Conservation (phyloP, 2,113 vertebrate species). For the Acrocephalus arundinaceus region DNA sequence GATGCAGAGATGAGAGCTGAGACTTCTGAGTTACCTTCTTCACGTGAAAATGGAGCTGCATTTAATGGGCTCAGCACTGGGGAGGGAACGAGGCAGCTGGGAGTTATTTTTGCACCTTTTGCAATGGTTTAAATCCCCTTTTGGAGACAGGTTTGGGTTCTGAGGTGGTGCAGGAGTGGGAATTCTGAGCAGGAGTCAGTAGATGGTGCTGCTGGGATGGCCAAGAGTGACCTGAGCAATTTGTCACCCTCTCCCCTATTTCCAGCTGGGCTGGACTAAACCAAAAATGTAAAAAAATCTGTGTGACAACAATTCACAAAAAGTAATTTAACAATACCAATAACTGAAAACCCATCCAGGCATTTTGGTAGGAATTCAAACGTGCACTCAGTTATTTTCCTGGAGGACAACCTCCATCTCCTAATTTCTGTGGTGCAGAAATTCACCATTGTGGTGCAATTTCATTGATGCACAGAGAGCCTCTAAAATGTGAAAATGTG, state of each 20-base stretch:
- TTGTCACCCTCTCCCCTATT: not conserved
- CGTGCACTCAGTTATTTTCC: not conserved
- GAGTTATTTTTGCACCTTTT: not conserved
- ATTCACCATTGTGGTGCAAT: too few relatives aligned
- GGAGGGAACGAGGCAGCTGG: not conserved
- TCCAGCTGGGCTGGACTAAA: not conserved
- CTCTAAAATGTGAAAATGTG: not conserved
- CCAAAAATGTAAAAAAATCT: not conserved
- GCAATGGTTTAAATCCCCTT: not conserved
- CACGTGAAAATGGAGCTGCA: not conserved
- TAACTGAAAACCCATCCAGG: not conserved
- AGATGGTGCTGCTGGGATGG: conserved; percentile 42
- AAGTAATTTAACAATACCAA: too few relatives aligned
- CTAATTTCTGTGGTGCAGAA: not conserved
- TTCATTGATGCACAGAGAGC: not conserved
- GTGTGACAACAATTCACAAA: not conserved
- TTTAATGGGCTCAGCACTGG: not conserved
- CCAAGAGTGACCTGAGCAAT: not conserved
- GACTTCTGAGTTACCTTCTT: not conserved
- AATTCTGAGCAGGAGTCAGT: not conserved
- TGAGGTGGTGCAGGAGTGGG: rapidly evolving
- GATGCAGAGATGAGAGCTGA: not conserved
- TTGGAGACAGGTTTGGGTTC: not conserved
- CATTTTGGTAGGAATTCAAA: not conserved
- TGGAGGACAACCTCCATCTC: not conserved